These are phyloP conservation scores for Eupithecia dodoneata DNA, from an alignment of 2,888 invertebrate species.

Conservation along the genomic window DNA sequence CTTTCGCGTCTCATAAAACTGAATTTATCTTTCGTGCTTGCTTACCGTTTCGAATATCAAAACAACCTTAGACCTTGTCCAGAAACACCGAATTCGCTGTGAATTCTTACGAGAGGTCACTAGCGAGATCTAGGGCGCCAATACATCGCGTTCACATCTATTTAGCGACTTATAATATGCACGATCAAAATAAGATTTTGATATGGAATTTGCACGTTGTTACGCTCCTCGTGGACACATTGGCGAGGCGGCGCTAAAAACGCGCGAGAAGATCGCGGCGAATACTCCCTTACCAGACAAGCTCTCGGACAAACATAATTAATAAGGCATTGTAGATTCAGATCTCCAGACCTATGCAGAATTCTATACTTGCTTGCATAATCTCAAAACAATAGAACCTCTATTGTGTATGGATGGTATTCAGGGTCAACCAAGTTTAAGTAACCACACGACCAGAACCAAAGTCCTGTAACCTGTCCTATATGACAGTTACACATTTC, in stretches of 20 bases:
- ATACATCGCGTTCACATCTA: too few relatives aligned
- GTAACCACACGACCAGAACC: slow-evolving; percentile 3
- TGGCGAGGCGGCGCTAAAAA: too few relatives aligned
- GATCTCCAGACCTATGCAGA: not conserved
- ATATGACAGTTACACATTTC: slow-evolving; percentile 21
- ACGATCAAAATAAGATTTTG: too few relatives aligned
- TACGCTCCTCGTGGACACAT: too few relatives aligned
- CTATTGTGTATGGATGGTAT: not conserved
- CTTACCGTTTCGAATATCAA: not conserved
- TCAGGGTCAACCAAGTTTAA: not conserved
- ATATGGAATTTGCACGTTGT: too few relatives aligned
- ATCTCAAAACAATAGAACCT: not conserved
- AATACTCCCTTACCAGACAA: too few relatives aligned
- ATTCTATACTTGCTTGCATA: not conserved
- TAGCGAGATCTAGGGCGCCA: too few relatives aligned
- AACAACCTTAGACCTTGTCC: not conserved
- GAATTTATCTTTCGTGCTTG: not conserved
- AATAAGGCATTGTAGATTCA: not conserved
- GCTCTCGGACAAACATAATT: too few relatives aligned
- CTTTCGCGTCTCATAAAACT: not conserved
- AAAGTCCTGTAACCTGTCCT: slow-evolving; percentile 7
- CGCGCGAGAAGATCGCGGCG: too few relatives aligned
- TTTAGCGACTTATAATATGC: too few relatives aligned
- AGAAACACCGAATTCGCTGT: too few relatives aligned
- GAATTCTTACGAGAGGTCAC: too few relatives aligned